These are phyloP conservation scores for Hirtodrosophila cameraria DNA, from an alignment of 2,888 invertebrate genomes.

Conservation along the genomic window DNA sequence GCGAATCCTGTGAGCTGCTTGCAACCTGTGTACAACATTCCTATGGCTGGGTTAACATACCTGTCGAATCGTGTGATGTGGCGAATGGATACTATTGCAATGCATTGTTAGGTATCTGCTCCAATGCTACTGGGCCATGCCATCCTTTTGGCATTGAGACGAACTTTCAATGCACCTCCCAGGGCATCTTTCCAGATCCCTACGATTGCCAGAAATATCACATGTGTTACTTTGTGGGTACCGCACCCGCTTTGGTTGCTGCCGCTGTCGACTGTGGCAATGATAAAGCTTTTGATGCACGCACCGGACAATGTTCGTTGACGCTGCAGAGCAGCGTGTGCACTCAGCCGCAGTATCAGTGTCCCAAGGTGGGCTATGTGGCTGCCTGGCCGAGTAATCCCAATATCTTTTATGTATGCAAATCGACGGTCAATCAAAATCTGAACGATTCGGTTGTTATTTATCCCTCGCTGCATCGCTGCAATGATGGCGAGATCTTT, in stretches of 20 bases:
- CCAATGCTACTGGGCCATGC: slow-evolving; percentile 82
- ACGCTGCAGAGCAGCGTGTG: slow-evolving; percentile 74
- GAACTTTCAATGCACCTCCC: slow-evolving; percentile 83
- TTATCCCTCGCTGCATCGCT: slow-evolving; percentile 83
- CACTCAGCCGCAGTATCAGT: slow-evolving; percentile 76
- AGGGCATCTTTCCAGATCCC: slow-evolving; percentile 83
- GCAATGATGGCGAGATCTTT: slow-evolving; percentile 81
- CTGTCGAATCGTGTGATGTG: slow-evolving; percentile 82
- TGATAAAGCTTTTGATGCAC: slow-evolving; percentile 81
- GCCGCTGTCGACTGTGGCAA: slow-evolving; percentile 82
- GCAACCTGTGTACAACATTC: slow-evolving; percentile 82
- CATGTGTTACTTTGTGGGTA: slow-evolving; percentile 82
- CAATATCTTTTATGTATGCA: slow-evolving; percentile 83
- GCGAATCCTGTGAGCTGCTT: slow-evolving; percentile 82
- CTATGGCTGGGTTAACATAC: slow-evolving; percentile 82
- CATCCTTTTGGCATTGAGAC: slow-evolving; percentile 83
- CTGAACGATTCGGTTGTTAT: slow-evolving; percentile 75
- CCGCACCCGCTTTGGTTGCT: slow-evolving; percentile 75
- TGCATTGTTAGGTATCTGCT: slow-evolving; percentile 76
- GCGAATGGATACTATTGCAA: slow-evolving; percentile 82
- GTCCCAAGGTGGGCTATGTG: slow-evolving; percentile 80
- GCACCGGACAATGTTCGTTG: slow-evolving; percentile 81
- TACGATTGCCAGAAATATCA: slow-evolving; percentile 84
- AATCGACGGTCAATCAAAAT: slow-evolving; percentile 81
- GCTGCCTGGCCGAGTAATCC: slow-evolving; percentile 81